Conservation (phyloP, 2,797 vertebrate genomes). For the Muraenolepis orangiensis region DNA sequence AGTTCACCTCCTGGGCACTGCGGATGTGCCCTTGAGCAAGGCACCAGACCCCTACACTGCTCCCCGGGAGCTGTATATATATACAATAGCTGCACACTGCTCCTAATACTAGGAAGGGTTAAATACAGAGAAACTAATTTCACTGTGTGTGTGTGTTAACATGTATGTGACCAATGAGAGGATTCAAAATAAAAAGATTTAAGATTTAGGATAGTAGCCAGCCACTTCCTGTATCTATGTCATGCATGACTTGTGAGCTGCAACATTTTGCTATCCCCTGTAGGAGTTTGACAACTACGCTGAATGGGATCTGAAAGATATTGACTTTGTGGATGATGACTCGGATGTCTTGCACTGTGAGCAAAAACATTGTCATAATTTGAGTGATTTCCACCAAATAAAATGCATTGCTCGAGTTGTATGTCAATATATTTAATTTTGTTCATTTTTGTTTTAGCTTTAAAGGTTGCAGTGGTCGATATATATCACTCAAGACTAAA, state of each 20-base stretch:
- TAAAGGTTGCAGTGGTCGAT: constrained; percentile 97
- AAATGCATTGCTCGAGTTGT: not conserved
- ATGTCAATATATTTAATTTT: not conserved
- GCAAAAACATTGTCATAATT: constrained; percentile 17
- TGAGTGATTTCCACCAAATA: not conserved
- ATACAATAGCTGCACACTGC: too few relatives aligned
- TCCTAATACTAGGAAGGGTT: too few relatives aligned
- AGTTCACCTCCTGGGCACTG: too few relatives aligned
- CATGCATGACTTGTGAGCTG: constrained; percentile 1
- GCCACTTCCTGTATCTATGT: not conserved
- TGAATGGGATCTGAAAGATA: constrained; percentile 99
- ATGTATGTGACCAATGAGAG: too few relatives aligned
- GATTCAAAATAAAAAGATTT: not conserved
- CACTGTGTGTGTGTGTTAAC: too few relatives aligned
- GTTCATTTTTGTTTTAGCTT: constrained; percentile 72
- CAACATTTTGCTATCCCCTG: constrained; percentile 16
- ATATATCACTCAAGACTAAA: constrained; percentile 98
- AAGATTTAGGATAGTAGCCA: not conserved
- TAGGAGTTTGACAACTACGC: constrained; percentile 99
- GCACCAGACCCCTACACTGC: too few relatives aligned
- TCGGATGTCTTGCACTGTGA: constrained; percentile 94
- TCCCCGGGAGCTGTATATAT: too few relatives aligned
- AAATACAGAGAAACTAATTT: too few relatives aligned
- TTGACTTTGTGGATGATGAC: constrained; percentile 99
- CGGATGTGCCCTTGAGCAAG: too few relatives aligned